Percentiles rank a stretch among this genome's conserved stretches.
phyloP scores from a whole-genome alignment of 2,113 vertebrate species.

The Sturnira hondurensis region DNA sequence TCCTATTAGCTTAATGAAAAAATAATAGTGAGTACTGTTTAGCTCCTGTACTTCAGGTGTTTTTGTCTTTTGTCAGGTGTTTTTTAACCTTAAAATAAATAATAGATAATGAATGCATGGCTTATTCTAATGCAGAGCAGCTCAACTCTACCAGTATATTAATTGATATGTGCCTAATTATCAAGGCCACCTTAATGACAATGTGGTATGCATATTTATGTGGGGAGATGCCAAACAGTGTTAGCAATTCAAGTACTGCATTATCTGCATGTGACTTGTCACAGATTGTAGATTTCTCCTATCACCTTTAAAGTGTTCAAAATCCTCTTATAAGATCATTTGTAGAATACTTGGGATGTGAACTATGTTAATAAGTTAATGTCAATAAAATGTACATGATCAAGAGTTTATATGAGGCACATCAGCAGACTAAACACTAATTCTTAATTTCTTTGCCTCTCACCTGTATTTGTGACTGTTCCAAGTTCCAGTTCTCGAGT shows the following conservation, averaged over 20 bases:
- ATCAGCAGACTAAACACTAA: not conserved
- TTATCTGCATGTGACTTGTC: not conserved
- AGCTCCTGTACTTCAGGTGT: conserved; percentile 8
- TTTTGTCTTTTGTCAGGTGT: not conserved
- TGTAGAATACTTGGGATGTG: not conserved
- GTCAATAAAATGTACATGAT: not conserved
- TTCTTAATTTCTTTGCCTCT: not conserved
- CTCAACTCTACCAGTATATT: not conserved
- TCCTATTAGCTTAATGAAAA: not conserved
- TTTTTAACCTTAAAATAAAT: not conserved
- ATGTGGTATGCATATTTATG: not conserved
- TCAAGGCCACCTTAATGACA: not conserved
- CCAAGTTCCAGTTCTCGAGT: not conserved
- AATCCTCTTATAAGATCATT: not conserved
- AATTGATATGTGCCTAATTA: not conserved
- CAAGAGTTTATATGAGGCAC: not conserved
- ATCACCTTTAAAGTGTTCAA: not conserved
- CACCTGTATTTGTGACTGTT: not conserved
- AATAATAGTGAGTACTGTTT: not conserved
- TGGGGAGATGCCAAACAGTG: not conserved
- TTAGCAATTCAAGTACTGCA: not conserved
- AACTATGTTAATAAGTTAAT: not conserved
- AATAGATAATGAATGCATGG: not conserved
- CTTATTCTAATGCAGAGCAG: not conserved
- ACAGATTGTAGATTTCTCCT: not conserved